These are phyloP conservation scores for Lypha dubia DNA, from an alignment of 2,888 invertebrate genomes.

Conservation along the genomic window DNA sequence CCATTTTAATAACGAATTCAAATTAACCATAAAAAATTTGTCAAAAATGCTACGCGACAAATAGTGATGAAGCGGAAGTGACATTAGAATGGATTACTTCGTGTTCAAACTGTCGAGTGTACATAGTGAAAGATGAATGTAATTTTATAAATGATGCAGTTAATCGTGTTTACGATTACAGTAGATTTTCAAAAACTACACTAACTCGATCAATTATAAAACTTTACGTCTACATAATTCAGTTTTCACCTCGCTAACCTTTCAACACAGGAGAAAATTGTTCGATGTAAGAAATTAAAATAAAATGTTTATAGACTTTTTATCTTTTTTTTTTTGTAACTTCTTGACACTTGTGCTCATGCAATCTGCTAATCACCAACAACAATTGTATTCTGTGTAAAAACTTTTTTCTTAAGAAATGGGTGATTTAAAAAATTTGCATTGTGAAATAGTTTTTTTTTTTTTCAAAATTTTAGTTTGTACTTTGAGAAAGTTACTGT, in stretches of 20 bases:
- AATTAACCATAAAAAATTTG: too few species aligned
- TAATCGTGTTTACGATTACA: too few species aligned
- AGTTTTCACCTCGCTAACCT: background rate
- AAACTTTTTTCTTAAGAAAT: constrained; percentile 28
- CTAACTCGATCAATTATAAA: background rate
- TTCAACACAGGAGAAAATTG: background rate
- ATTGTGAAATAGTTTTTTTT: background rate
- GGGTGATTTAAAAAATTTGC: constrained; percentile 1
- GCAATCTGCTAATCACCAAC: background rate
- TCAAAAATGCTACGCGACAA: too few species aligned
- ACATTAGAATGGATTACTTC: too few species aligned
- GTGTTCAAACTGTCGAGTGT: too few species aligned
- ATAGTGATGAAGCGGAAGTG: too few species aligned
- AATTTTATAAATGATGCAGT: too few species aligned
- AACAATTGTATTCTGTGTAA: background rate
- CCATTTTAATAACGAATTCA: too few species aligned
- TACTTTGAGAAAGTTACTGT: constrained; percentile 7
- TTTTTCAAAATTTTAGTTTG: background rate
- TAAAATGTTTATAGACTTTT: background rate
- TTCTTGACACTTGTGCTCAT: constrained; percentile 4
- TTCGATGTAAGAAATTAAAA: background rate
- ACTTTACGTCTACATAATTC: background rate
- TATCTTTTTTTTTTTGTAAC: background rate
- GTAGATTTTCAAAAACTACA: too few species aligned
- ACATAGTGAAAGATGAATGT: too few species aligned